Base-by-base conservation (phyloP, 2,797 vertebrate genomes). In the Gallinago stenura region DNA sequence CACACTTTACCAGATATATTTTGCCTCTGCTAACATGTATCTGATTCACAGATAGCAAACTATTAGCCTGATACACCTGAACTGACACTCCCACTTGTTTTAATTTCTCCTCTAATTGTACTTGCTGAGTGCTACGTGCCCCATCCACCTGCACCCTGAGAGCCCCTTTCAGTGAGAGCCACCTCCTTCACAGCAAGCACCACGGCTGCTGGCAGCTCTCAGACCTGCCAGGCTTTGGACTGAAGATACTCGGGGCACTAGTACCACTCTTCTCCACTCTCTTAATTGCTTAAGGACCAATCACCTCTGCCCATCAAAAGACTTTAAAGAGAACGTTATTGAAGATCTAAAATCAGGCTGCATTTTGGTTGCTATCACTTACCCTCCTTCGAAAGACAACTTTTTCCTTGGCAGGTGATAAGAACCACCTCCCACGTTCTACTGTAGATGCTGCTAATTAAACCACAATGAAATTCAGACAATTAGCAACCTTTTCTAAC, bases 401-500 rank as follows among this genome's bases (percentile, higher is more conserved):
- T 3, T 83, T 78, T 91, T 89, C 90, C 64, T 66, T 79, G 70
- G 79, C 84, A 93, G 89, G 65, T 95, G 91, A 92, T 78, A 70
- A 94, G 79, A 51, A 95, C 25, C 51, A 94, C 86, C 87, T 95
- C 95, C 89, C 79, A 91, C 20, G 0, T 84, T 89, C 71, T 76
- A 92, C 68, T 0, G 0, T 78, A 76, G 92, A 71, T 93, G 75
- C 54, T 78, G 73, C 75, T 97, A 97, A 97, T 95, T 97, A 96
- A 96, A 84, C 87, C 84, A 88, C 57, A 57, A 89, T 80, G 72
- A 96, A 95, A 90, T 93, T 70, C 54, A 83, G 92, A 89, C 93
- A 93, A 96, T 95, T 96, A 96, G 81, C 64, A 93, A 93, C 26
- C 60, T 92, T 96, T 93, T 70, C 73, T 69, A 91, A 78, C 75